phyloP scores from a whole-genome alignment of 2,797 vertebrate genomes.

The Syndactyla subalaris region DNA sequence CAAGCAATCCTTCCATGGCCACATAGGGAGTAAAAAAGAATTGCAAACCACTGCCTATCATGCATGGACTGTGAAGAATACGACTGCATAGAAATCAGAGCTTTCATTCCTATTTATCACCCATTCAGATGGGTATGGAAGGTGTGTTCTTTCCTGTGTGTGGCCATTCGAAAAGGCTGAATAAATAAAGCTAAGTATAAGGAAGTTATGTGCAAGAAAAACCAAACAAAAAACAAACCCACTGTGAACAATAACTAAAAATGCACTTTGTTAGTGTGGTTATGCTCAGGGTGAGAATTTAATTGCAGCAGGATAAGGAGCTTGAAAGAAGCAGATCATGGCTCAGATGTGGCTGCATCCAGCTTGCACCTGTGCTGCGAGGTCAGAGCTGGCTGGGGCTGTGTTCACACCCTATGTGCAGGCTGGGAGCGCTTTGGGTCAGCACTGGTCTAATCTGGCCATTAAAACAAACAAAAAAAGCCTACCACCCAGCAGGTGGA shows the following conservation, averaged over 20 bases:
- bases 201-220: background rate
- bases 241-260: background rate
- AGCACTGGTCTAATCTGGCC: slow-evolving; percentile 1
- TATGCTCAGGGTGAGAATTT: background rate
- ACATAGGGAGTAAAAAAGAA: background rate
- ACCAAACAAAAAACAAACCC: background rate
- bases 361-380: background rate
- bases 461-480: background rate
- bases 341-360: background rate
- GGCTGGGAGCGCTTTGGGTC: background rate
- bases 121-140: background rate
- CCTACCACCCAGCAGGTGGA: slow-evolving; percentile 51
- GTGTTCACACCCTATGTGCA: accelerated
- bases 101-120: background rate
- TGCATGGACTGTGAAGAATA: background rate
- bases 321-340: background rate
- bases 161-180: background rate
- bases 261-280: background rate
- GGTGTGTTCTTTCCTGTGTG: background rate
- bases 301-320: background rate
- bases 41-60: background rate
- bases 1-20: background rate
- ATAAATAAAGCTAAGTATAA: background rate
- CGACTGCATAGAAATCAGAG: background rate
- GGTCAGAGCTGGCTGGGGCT: background rate